Evolutionary conservation across 2,113 vertebrate species (phyloP).

Genomic region (Atractosteus spatula): DNA sequence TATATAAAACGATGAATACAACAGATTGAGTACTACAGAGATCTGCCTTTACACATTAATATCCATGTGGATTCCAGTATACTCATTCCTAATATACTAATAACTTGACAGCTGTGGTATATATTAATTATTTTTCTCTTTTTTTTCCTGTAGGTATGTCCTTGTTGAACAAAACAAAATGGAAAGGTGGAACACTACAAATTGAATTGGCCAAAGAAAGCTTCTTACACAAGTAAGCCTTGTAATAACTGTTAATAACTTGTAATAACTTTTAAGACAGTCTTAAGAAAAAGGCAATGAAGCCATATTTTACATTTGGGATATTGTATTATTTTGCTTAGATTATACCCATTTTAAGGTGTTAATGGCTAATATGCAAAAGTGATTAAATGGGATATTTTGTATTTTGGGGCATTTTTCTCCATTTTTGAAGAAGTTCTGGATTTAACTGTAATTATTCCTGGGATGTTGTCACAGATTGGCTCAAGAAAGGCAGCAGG

Average conservation of each 20-base stretch:
- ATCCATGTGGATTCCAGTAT: too few relatives aligned
- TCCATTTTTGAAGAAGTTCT: not conserved
- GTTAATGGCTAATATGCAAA: too few relatives aligned
- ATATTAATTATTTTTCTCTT: not conserved
- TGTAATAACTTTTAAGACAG: not conserved
- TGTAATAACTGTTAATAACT: not conserved
- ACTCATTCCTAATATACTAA: too few relatives aligned
- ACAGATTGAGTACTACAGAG: too few relatives aligned
- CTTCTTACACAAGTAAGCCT: slow-evolving; percentile 82
- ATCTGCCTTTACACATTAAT: too few relatives aligned
- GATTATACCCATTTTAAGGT: too few relatives aligned
- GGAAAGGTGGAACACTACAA: slow-evolving; percentile 90
- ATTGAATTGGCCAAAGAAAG: slow-evolving; percentile 91
- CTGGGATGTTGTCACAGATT: slow-evolving; percentile 58
- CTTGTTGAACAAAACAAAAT: slow-evolving; percentile 86
- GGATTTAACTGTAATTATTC: not conserved
- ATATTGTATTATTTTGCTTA: not conserved
- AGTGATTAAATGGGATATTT: too few relatives aligned
- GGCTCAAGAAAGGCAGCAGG: slow-evolving; percentile 71
- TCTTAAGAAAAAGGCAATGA: not conserved
- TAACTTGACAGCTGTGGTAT: too few relatives aligned
- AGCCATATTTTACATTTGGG: not conserved
- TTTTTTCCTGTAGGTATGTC: slow-evolving; percentile 72
- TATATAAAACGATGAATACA: too few relatives aligned
- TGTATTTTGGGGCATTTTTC: too few relatives aligned